Evolutionary conservation across 2,888 invertebrate genomes (phyloP).

Genomic region (Trachelus troglodyta): DNA sequence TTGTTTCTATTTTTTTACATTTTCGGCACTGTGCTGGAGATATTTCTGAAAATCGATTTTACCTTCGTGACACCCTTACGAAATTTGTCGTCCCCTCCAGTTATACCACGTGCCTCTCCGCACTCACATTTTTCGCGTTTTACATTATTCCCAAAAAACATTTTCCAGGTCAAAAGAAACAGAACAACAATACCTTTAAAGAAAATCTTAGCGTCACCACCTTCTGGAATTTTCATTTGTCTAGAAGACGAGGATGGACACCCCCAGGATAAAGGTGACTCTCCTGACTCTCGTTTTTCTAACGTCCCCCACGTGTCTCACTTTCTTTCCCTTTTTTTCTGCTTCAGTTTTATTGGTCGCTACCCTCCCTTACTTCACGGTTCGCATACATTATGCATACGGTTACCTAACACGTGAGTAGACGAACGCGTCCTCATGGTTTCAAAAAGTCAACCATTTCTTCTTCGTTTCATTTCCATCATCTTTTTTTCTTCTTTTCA

Average conservation of each 20-base stretch:
- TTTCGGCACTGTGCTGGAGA: neutral
- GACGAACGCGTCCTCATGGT: neutral
- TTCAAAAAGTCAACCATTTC: neutral
- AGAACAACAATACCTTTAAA: neutral
- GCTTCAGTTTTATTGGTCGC: neutral
- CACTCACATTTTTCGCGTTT: neutral
- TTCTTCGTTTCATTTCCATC: conserved; percentile 11
- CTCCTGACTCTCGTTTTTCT: neutral
- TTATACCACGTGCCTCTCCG: neutral
- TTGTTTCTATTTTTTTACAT: neutral
- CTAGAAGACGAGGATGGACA: neutral
- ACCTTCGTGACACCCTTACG: too few relatives aligned
- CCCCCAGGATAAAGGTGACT: neutral
- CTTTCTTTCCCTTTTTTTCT: conserved; percentile 3
- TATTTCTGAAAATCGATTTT: too few relatives aligned
- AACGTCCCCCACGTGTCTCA: neutral
- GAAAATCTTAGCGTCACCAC: neutral
- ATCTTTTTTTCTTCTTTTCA: neutral
- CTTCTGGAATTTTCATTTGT: neutral
- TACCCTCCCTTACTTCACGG: neutral
- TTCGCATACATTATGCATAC: neutral
- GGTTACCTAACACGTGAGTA: neutral
- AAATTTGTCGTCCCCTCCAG: too few relatives aligned
- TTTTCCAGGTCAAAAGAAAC: neutral
- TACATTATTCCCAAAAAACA: neutral